Base-by-base conservation (phyloP, 2,113 vertebrate species). In the Coryphaenoides rupestris region DNA sequence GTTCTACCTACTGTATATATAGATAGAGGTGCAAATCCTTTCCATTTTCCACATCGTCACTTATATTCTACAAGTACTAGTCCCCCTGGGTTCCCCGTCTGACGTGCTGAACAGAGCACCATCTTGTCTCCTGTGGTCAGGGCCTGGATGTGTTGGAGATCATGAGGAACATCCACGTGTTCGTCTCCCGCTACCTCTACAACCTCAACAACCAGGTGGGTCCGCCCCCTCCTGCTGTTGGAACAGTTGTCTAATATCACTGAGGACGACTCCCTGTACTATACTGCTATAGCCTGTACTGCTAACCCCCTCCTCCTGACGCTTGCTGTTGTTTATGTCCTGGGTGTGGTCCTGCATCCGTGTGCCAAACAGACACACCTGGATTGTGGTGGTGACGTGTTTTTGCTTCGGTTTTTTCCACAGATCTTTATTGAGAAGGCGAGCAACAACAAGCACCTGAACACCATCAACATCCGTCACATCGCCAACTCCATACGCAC, bases 151-250 rank as follows among this genome's bases (percentile, higher is more conserved):
- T 99, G 72, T 80, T 99, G 85, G 97, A 99, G 90, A 99, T 99
- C 68, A 99, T 99, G 97, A 94, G 97, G 87, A 99, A 99, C 83
- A 99, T 99, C 83, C 97, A 99, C 22, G 94, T 99, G 12, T 99
- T 99, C 90, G 97, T 99, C 46, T 98, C 96, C 0, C 93, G 95
- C 66, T 99, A 98, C 71, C 94, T 99, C 66, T 99, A 99, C 87
- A 99, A 99, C 84, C 93, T 99, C 67, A 99, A 99, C 88, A 99
- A 99, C 86, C 97, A 99, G 93, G 97, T 93, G 70, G 86, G 86
- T 56, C 3, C 14, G 21, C 19, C 0, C 16, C 2, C 49, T 0
- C 28, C 33, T 40, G 15, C 5, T n/a, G 47, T 17, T n/a, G 47
- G 15, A 50, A 50, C 5, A 2, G 15, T 50, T 50, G 6, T 5